Conservation (phyloP, 2,888 invertebrate species). For the Lissonota sp. region DNA sequence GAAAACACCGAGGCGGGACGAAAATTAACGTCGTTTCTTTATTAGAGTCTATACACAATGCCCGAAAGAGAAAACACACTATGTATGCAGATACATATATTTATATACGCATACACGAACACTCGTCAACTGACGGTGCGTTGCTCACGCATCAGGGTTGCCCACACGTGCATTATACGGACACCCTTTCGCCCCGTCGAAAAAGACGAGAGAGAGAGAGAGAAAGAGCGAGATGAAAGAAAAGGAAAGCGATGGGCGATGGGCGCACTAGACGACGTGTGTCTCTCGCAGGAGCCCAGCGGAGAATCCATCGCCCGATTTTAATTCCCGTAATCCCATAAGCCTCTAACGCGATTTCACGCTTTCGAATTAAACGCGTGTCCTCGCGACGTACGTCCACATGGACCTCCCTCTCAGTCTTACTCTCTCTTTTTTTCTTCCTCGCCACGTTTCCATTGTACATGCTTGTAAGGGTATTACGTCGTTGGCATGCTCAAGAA, state of each 20-base stretch:
- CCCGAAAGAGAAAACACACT: constrained; percentile 26
- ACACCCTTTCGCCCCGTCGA: constrained; percentile 44
- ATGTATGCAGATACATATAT: constrained; percentile 21
- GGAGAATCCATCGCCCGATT: constrained; percentile 67
- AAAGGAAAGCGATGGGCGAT: constrained; percentile 7
- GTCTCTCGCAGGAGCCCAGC: constrained; percentile 32
- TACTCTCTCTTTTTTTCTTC: constrained; percentile 18
- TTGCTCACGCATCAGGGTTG: constrained; percentile 35
- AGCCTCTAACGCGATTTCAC: constrained; percentile 80
- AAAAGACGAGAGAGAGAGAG: constrained; percentile 31
- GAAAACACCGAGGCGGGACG: constrained; percentile 32
- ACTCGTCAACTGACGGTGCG: constrained; percentile 10
- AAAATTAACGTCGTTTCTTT: constrained; percentile 63
- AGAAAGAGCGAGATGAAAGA: constrained; percentile 32
- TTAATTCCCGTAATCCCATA: constrained; percentile 79
- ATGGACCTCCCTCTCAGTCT: constrained; percentile 7
- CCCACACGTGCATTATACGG: constrained; percentile 26
- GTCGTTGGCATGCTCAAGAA: too few species aligned
- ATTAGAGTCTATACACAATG: constrained; percentile 51
- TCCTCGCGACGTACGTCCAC: constrained; percentile 72
- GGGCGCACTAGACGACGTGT: constrained; percentile 31
- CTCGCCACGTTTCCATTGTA: constrained; percentile 16
- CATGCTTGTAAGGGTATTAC: background rate
- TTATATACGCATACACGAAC: constrained; percentile 3
- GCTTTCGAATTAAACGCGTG: constrained; percentile 77